Base-by-base conservation (phyloP, 2,888 invertebrate genomes). In the Hecatera dysodea region DNA sequence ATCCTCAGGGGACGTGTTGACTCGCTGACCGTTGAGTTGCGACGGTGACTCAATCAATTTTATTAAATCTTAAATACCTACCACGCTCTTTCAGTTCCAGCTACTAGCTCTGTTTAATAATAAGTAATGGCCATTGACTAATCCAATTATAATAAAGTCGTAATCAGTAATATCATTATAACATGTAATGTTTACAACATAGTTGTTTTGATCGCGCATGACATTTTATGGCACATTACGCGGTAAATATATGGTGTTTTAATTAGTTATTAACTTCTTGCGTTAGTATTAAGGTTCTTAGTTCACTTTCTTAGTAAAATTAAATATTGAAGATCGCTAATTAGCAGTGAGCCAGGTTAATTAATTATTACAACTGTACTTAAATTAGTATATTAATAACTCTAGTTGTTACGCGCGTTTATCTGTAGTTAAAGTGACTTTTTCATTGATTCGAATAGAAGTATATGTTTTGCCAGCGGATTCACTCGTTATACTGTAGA, bases 201-300 rank as follows among this genome's bases (percentile, higher is more conserved):
- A 44, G 17, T 15, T n/a, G 64, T 64, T 42, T 60, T 48, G 59
- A 33, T 15, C 52, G 39, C 19, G 56, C n/a, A n/a, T 52, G 57
- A 4, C 29, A 12, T 66, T 74, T 74, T 57, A 73, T 73, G 39
- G 67, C 36, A 17, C 24, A 61, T 52, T 24, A 11, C 12, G 27
- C 1, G 61, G 61, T 46, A 22, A 67, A 66, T 61, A 50, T 56
- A 73, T 57, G 46, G 24, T 52, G 29, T 73, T 72, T 46, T 60
- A 66, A 73, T 74, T 67, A 22, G 67, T 52, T 8, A 39, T 66
- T 61, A 69, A 60, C 17, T 68, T 68, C 19, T 19, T 39, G 1
- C 0, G 17, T 0, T 50, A 7, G 19, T 42, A 63, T 63, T 9
- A 42, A 39, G 24, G 9, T 24, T 62, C 15, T 8, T 12, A 24